Evolutionary conservation across 2,797 vertebrate genomes (phyloP).

Genomic region (Danio aesculapii): DNA sequence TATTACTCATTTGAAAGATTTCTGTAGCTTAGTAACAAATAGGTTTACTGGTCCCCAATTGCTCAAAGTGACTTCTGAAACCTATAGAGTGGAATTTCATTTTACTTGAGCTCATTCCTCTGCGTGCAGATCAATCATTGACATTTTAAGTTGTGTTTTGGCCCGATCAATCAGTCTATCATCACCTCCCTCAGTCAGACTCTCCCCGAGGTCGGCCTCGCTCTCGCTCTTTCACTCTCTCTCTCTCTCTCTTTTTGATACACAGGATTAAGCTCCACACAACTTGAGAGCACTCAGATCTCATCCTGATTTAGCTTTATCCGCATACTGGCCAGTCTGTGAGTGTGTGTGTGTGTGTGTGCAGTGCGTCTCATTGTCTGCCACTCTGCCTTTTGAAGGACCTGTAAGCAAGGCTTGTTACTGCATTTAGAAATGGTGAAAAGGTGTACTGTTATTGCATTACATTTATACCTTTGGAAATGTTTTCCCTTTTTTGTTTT

Average conservation of each 20-base stretch:
- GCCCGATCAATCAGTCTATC: slow-evolving; percentile 39
- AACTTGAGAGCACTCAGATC: slow-evolving; percentile 19
- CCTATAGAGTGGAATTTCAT: slow-evolving; percentile 21
- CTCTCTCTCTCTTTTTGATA: slow-evolving; percentile 52
- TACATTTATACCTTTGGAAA: not conserved
- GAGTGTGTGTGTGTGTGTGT: not conserved
- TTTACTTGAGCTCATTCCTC: slow-evolving; percentile 33
- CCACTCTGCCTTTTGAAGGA: slow-evolving; percentile 7
- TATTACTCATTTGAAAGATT: not conserved
- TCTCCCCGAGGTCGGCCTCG: slow-evolving; percentile 5
- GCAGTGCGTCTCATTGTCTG: slow-evolving; percentile 54
- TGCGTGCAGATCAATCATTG: slow-evolving; percentile 42
- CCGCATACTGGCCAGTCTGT: not conserved
- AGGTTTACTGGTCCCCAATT: slow-evolving; percentile 16
- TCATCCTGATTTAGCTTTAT: slow-evolving; percentile 4
- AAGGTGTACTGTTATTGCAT: not conserved
- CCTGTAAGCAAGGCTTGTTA: not conserved
- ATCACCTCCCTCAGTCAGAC: slow-evolving; percentile 25
- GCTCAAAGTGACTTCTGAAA: slow-evolving; percentile 12
- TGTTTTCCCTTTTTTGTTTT: not conserved
- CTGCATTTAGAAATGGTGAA: not conserved
- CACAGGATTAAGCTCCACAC: slow-evolving; percentile 22
- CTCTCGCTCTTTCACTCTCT: slow-evolving; percentile 19
- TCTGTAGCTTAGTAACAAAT: slow-evolving; percentile 2
- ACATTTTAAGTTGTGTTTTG: slow-evolving; percentile 44